Base-by-base conservation (phyloP, 2,797 vertebrate genomes). In the Danio tinwini region DNA sequence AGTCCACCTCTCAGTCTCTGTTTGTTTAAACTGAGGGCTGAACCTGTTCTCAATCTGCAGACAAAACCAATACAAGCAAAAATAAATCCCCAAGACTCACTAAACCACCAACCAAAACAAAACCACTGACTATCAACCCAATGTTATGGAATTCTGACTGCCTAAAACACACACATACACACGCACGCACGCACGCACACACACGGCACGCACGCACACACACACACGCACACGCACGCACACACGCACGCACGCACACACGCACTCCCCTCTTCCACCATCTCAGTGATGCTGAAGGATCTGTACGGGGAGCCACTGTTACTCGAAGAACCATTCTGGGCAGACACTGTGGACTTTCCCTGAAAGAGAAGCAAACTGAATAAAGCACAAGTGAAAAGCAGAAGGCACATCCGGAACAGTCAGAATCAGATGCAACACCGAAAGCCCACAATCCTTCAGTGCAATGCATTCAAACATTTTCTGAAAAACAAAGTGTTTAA, bases 241-340 rank as follows among this genome's bases (percentile, higher is more conserved):
- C n/a, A n/a, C n/a, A n/a, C n/a, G n/a, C n/a, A n/a, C n/a, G n/a
- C 39, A n/a, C 40, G 63, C 39, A 47, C 45, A 45, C 7, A 37
- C 40, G 56, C 47, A 94, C 93, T 92, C 89, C 87, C 94, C 93
- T 94, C 84, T 76, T 94, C 84, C 61, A 94, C 92, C 90, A 94
- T 90, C 68, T 91, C 47, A 75, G 91, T 87, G 86, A 94, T 94
- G 87, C 93, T 93, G 90, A 95, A 94, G 82, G 82, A 68, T 74
- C 78, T 75, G 58, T 82, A 59, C 13, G 88, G 72, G 52, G 76
- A 78, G 29, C 37, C 11, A 2, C 16, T 78, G 29, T 70, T 55
- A 70, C 11, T 1, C n/a, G 50, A 45, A 11, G 88, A 74, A 6
- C 86, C 81, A 59, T 52, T 64, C 37, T 72, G 13, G 7, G 75